Conservation (phyloP, 2,888 invertebrate genomes). For the Unio pictorum region DNA sequence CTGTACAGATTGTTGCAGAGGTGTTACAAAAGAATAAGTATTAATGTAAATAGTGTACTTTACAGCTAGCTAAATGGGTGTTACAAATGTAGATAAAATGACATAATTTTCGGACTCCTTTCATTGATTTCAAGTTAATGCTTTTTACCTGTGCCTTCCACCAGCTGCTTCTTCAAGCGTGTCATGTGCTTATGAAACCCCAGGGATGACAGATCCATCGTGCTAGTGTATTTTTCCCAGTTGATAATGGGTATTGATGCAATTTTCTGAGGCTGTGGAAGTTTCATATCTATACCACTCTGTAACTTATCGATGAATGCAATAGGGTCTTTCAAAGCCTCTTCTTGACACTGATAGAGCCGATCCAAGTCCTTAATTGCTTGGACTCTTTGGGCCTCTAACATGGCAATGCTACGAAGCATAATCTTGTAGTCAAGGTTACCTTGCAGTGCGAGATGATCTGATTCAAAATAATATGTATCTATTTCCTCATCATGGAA, state of each 20-base stretch:
- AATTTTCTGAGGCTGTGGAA: conserved; percentile 78
- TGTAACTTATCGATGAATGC: conserved; percentile 81
- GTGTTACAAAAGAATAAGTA: no score
- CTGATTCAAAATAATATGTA: conserved; percentile 88
- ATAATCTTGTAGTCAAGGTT: conserved; percentile 87
- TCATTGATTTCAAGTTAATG: no score
- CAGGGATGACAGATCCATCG: conserved; percentile 51
- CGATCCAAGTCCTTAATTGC: conserved; percentile 78
- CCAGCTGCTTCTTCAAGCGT: conserved; percentile 46
- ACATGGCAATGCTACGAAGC: conserved; percentile 82
- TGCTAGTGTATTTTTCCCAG: conserved; percentile 82
- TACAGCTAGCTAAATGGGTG: no score
- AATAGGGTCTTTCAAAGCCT: conserved; percentile 82
- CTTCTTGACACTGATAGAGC: conserved; percentile 78
- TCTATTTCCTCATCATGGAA: conserved; percentile 38
- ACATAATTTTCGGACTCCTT: no score
- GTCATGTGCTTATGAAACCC: conserved; percentile 59
- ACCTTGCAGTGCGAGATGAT: conserved; percentile 87
- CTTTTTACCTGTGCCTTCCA: conserved; percentile 29
- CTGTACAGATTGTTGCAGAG: no score
- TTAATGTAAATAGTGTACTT: no score
- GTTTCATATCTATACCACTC: conserved; percentile 77
- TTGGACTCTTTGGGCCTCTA: conserved; percentile 83
- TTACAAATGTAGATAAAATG: no score
- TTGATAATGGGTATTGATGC: conserved; percentile 76